Evolutionary conservation across 2,888 invertebrate species (phyloP), one percentile per base, ranked within the genome.

Genomic region (Drosophila lacicola): DNA sequence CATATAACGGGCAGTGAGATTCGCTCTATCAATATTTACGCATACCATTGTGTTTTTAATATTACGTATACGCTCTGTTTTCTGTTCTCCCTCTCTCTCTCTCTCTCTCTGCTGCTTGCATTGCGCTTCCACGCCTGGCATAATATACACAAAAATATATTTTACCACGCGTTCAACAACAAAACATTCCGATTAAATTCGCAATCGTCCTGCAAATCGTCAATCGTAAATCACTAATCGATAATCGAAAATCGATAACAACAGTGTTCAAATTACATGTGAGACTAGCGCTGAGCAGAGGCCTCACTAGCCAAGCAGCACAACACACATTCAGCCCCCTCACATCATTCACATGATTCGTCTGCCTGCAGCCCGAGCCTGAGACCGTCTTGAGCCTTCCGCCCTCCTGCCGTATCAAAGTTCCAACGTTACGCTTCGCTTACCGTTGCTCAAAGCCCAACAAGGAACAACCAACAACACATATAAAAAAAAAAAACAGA

Each of bases 21-120:
- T 78, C 76, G 74, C 85, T 88, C 83, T 78, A 80, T 89, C 88
- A 88, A 80, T 89, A 88, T 88, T 76, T 82, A 85, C 86, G 77
- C 83, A 88, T 78, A 86, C 88, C 68, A 83, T 83, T 82, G 82
- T 88, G 76, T 76, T 85, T 63, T 75, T 57, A 47, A 81, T 70
- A 87, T 84, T 85, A 84, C 84, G 88, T 89, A 77, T 85, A 74
- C 85, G 82, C 73, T 73, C 66, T 69, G 56, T 69, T 57, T 64
- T 66, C 69, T 51, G 36, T 55, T 36, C 34, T 21, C 29, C 29
- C 29, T 29, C 29, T 44, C 34, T 49, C 51, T 50, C 55, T 47
- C 56, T 17, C 46, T 41, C 29, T 19, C 33, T 46, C 51, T 39
- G 37, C 46, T 42, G 36, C 42, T 57, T 25, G 61, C 64, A 46